Base-by-base conservation (phyloP, 2,888 invertebrate genomes). In the Stegana nigrithorax region DNA sequence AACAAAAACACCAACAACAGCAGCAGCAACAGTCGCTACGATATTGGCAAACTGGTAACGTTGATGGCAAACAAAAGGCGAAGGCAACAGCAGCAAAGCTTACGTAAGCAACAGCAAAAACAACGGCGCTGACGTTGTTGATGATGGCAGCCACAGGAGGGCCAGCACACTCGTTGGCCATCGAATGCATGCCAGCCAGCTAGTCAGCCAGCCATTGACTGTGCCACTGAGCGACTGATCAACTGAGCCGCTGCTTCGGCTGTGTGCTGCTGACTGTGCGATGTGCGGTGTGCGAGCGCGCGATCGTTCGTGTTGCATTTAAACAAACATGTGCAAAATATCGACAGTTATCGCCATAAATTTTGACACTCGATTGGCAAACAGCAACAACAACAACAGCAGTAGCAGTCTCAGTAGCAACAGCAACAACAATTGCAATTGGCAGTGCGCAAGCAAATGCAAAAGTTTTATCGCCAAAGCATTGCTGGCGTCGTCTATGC, bases 291-390 rank as follows among this genome's bases (percentile, higher is more conserved):
- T 29, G 29, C 29, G 10, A 5, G 39, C 39, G 17, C 17, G 3
- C 39, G 17, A 39, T 39, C n/a, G 39, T 14, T 39, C n/a, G n/a
- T 26, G 53, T 55, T 55, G 53, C 53, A 55, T 55, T 55, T 55
- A 55, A 55, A 55, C 36, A 69, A 65, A 71, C 67, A 68, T 69
- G 71, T 70, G 76, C 68, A 75, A 73, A 67, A 71, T 75, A 75
- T 73, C 73, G 72, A 79, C 75, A 78, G 71, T 73, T 79, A 80
- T 74, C 72, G 76, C 78, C 78, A 81, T 79, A 80, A 77, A 81
- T 78, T 81, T 81, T 73, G 78, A 74, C 73, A 80, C 76, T 75
- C 70, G 66, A 62, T 71, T 62, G 65, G 57, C 53, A 50, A n/a
- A 42, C 14, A 42, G 14, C 42, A 62, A 44, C 63, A 50, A 50